Conservation (phyloP, 2,888 invertebrate genomes). For the Trachelus tabidus region DNA sequence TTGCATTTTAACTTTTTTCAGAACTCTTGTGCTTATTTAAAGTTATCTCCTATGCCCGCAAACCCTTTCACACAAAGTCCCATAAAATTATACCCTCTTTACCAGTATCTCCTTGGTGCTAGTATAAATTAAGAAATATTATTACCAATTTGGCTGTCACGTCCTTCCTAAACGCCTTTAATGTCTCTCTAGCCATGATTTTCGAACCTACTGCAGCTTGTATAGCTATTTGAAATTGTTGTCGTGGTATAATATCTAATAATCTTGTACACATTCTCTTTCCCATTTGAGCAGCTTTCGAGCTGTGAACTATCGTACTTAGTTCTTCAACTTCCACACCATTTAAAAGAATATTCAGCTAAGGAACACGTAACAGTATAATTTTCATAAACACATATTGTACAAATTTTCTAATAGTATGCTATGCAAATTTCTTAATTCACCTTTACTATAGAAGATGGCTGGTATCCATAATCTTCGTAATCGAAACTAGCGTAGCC, state of each 20-base stretch:
- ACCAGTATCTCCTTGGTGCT: neutral
- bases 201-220: slow-evolving; percentile 86
- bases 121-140: neutral
- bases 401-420: neutral
- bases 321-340: slow-evolving; percentile 85
- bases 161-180: slow-evolving; percentile 91
- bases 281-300: slow-evolving; percentile 75
- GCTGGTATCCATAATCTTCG: slow-evolving; percentile 86
- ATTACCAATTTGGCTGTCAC: slow-evolving; percentile 91
- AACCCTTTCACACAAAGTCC: neutral
- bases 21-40: neutral
- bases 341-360: slow-evolving; percentile 85
- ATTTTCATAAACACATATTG: neutral
- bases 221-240: slow-evolving; percentile 81
- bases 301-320: slow-evolving; percentile 81
- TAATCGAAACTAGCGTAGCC: slow-evolving; percentile 98
- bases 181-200: slow-evolving; percentile 85
- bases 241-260: slow-evolving; percentile 87
- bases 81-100: neutral
- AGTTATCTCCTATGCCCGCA: neutral
- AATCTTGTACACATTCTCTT: slow-evolving; percentile 79
- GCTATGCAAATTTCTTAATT: slow-evolving; percentile 39
- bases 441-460: slow-evolving; percentile 83
- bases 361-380: slow-evolving; percentile 27
- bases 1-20: neutral